Percentiles rank a stretch among this genome's conserved stretches.
phyloP scores from a whole-genome alignment of 2,113 vertebrate species.

The Psophia crepitans region DNA sequence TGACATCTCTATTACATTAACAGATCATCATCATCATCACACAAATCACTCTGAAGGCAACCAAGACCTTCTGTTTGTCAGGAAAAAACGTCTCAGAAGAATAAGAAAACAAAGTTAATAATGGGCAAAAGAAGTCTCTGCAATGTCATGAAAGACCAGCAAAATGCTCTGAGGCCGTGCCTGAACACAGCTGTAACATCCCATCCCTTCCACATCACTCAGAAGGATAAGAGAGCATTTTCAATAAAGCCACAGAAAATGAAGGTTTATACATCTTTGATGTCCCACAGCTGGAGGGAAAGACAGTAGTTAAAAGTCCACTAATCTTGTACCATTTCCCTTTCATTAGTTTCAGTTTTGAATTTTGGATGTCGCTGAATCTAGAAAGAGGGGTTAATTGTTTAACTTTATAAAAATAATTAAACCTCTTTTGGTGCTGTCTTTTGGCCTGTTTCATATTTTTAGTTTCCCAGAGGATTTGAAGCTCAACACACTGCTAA shows the following conservation, averaged over 20 bases:
- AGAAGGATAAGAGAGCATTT: background rate
- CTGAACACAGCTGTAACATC: background rate
- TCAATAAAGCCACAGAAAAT: background rate
- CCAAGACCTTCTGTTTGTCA: background rate
- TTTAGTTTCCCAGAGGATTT: background rate
- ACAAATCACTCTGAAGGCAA: background rate
- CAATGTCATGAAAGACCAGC: background rate
- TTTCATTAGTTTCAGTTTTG: background rate
- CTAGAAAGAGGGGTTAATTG: background rate
- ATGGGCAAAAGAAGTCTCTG: background rate
- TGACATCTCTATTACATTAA: background rate
- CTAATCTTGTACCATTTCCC: background rate
- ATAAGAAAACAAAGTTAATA: background rate
- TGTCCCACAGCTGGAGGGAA: background rate
- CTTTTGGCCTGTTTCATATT: background rate
- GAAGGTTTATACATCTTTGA: background rate
- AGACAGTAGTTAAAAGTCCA: background rate
- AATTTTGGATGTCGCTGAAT: background rate
- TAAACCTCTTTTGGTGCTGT: fast-evolving
- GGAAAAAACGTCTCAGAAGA: background rate
- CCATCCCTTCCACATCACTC: background rate
- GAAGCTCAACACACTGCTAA: background rate
- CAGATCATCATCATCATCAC: background rate
- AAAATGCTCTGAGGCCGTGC: background rate
- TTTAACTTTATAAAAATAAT: background rate